Conservation (phyloP, 2,888 invertebrate genomes). For the Stegana nigrithorax region DNA sequence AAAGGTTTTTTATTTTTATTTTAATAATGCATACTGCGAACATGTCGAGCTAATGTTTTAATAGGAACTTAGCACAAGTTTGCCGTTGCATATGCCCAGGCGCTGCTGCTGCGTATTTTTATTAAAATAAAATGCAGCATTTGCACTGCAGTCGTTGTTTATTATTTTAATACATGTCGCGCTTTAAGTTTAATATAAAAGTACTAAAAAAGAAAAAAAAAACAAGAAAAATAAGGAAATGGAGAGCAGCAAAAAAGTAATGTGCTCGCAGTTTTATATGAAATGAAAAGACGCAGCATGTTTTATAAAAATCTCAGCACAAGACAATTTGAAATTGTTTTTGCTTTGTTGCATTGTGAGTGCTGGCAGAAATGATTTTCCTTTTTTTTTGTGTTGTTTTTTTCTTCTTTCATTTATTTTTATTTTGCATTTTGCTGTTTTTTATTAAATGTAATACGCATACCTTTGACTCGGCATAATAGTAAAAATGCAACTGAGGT, state of each 20-base stretch:
- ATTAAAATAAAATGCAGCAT: slow-evolving; percentile 18
- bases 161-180: neutral
- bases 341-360: no score
- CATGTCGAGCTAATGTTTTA: slow-evolving; percentile 13
- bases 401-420: neutral
- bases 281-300: neutral
- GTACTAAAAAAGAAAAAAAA: neutral
- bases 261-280: no score
- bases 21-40: slow-evolving; percentile 1
- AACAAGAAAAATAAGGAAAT: neutral
- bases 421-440: no score
- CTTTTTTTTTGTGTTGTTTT: neutral
- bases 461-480: no score
- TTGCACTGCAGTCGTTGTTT: neutral
- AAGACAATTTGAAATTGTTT: neutral
- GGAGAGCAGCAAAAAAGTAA: no score
- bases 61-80: slow-evolving; percentile 10
- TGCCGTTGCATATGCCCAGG: slow-evolving; percentile 11
- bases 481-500: neutral
- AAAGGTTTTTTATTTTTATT: slow-evolving; percentile 21
- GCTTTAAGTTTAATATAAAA: neutral
- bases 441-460: no score
- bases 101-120: neutral
- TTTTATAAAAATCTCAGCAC: neutral
- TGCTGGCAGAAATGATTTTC: no score